Evolutionary conservation across 2,113 vertebrate species (phyloP).

Genomic region (Coregonus clupeaformis): DNA sequence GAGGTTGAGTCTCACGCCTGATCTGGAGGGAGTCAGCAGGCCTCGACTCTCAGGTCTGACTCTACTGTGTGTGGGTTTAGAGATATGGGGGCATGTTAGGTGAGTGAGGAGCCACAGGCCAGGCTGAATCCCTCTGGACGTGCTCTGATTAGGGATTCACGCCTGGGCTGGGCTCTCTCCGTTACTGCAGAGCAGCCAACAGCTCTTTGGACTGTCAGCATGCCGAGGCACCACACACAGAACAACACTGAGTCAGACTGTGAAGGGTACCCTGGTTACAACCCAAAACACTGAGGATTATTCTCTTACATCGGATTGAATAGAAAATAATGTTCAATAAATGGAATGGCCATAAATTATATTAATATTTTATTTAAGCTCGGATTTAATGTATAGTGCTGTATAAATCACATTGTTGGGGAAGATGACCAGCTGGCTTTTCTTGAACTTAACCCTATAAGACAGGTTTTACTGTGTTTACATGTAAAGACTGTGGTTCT

Average conservation of each 20-base stretch:
- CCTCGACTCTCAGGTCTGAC: not conserved
- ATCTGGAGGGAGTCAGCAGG: not conserved
- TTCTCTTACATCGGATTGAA: not conserved
- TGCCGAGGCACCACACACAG: not conserved
- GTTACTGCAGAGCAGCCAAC: not conserved
- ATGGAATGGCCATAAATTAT: not conserved
- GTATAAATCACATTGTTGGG: not conserved
- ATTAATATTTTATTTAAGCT: not conserved
- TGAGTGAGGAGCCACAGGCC: not conserved
- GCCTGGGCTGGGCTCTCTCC: not conserved
- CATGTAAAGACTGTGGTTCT: no score
- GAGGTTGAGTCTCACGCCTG: not conserved
- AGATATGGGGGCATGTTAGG: not conserved
- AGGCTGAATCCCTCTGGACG: not conserved
- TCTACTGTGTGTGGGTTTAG: not conserved
- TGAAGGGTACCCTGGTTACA: not conserved
- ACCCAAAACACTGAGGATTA: not conserved
- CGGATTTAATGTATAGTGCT: not conserved
- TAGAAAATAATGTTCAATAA: not conserved
- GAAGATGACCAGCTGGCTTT: slow-evolving; percentile 7
- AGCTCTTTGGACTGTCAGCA: not conserved
- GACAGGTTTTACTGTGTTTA: slow-evolving; percentile 1
- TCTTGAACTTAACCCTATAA: slow-evolving; percentile 14
- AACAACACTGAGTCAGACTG: not conserved
- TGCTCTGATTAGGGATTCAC: not conserved